Percentiles rank a stretch among this genome's conserved stretches.
These are phyloP conservation scores for Geothlypis trichas DNA, from an alignment of 2,113 vertebrate species.

Conservation along the genomic window DNA sequence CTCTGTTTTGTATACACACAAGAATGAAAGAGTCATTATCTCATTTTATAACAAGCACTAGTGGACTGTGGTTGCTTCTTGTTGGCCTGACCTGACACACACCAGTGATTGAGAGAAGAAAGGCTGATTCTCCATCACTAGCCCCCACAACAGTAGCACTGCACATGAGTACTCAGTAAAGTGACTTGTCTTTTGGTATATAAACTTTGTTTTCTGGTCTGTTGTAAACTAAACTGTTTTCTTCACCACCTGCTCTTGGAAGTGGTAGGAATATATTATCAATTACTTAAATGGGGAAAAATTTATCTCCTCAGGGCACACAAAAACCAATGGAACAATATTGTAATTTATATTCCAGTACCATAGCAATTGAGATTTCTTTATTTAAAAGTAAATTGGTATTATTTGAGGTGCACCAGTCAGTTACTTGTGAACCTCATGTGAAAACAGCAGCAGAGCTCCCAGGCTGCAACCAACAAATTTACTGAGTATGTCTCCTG, in stretches of 20 bases:
- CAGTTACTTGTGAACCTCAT: not conserved
- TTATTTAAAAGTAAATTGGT: not conserved
- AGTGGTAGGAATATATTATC: not conserved
- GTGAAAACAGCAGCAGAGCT: not conserved
- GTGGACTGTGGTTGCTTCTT: not conserved
- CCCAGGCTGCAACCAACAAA: not conserved
- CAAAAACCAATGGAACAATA: not conserved
- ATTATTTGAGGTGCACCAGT: not conserved
- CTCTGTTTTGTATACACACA: not conserved
- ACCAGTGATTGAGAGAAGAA: not conserved
- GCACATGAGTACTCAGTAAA: not conserved
- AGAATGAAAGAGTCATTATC: not conserved
- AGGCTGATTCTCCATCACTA: not conserved
- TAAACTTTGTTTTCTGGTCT: not conserved
- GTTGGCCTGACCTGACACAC: not conserved
- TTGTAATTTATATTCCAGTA: not conserved
- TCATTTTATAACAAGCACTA: not conserved
- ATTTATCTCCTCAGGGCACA: not conserved
- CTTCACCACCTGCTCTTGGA: not conserved
- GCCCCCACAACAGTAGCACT: not conserved
- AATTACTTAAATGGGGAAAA: not conserved
- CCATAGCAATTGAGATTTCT: not conserved
- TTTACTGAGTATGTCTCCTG: not conserved
- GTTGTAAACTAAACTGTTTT: not conserved
- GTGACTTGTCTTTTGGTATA: not conserved